Base-by-base conservation (phyloP, 2,797 vertebrate species). In the Scarus forsteni region DNA sequence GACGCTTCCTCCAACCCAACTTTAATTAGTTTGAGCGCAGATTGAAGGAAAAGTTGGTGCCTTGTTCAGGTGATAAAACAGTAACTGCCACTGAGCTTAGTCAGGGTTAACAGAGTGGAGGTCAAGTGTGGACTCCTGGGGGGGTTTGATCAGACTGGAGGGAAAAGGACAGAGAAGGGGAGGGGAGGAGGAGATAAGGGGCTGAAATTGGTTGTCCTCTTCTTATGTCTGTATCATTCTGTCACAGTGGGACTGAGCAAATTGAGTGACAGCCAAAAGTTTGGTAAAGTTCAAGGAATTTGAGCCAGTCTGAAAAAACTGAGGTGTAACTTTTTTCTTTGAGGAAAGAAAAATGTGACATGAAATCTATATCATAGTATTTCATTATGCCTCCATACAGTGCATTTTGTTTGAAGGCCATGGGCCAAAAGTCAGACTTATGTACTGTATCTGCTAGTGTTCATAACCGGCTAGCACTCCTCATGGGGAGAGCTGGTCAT, bases 21-120 rank as follows among this genome's bases (percentile, higher is more conserved):
- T 92, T 92, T 92, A 92, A 92, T 93, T 93, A 89, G 89, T 92
- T 93, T 91, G 83, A 70, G 79, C 46, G 1, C 0, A 67, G 75
- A 89, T 81, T 84, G 81, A 79, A 79, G 80, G 77, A 81, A 92
- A 91, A 90, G 84, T 91, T 80, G 79, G 69, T 48, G 67, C 86
- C 69, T 85, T 87, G 73, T 76, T 72, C 85, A 91, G 90, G 88
- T 91, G 90, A 92, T 91, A 85, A 90, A 92, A 88, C 88, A 83
- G 71, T 73, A 79, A 83, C 80, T 86, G 76, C 79, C 81, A 75
- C 77, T 53, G 83, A 90, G 86, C 75, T 87, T 85, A 89, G 83
- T 85, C 79, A 60, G 83, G 86, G 86, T 87, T 87, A 88, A 84
- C 60, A 66, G 74, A 81, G 84, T 75, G 59, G 70, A 92, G 88